Conservation (phyloP, 1,140 invertebrate genomes). For the Lineus longissimus region DNA sequence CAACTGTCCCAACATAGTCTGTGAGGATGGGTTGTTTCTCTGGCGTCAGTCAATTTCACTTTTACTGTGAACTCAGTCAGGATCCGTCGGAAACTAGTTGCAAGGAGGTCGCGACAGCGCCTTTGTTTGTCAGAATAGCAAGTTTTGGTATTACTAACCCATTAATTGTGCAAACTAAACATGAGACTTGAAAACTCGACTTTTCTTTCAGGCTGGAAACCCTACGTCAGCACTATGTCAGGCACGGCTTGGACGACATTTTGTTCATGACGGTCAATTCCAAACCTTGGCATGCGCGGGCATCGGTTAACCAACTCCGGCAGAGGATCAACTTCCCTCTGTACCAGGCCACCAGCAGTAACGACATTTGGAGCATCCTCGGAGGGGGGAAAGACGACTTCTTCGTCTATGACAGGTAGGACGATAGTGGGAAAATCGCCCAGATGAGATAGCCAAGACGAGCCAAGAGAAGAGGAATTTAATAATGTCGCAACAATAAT, state of each 20-base stretch:
- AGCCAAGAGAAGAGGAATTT: background rate
- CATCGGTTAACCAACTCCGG: constrained; percentile 19
- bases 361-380: constrained; percentile 35
- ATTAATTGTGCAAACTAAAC: too few relatives aligned
- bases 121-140: too few relatives aligned
- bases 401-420: constrained; percentile 48
- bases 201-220: constrained; percentile 30
- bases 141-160: too few relatives aligned
- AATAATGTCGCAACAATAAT: background rate
- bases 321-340: constrained; percentile 32
- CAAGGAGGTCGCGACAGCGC: too few relatives aligned
- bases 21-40: too few relatives aligned
- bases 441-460: too few relatives aligned
- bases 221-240: constrained; percentile 19
- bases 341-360: constrained; percentile 39
- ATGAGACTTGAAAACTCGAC: too few relatives aligned
- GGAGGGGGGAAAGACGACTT: constrained; percentile 46
- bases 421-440: too few relatives aligned
- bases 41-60: background rate
- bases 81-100: too few relatives aligned
- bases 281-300: constrained; percentile 16
- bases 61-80: background rate
- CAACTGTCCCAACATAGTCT: too few relatives aligned
- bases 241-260: constrained; percentile 29
- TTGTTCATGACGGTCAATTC: constrained; percentile 44